Percentiles rank a stretch among this genome's conserved stretches.
phyloP scores from a whole-genome alignment of 2,797 vertebrate species.

The Parambassis ranga region DNA sequence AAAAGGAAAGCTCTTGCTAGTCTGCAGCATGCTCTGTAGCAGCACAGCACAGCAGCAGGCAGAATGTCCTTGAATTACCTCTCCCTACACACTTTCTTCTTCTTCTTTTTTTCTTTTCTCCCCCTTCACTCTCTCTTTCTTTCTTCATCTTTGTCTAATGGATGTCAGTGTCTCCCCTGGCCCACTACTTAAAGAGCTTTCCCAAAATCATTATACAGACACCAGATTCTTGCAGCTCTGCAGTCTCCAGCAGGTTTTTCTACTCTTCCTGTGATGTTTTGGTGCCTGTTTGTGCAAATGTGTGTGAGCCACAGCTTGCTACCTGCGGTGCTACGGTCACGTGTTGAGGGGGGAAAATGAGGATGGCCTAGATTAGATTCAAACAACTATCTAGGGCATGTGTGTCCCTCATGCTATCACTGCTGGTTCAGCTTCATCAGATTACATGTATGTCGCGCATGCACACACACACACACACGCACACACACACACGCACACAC shows the following conservation, averaged over 20 bases:
- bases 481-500: background rate
- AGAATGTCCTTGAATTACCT: conserved; percentile 80
- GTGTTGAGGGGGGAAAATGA: conserved; percentile 64
- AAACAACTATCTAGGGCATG: conserved; percentile 75
- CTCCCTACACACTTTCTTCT: conserved; percentile 49
- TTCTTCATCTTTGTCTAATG: conserved; percentile 21
- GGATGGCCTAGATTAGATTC: conserved; percentile 79
- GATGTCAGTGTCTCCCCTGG: conserved; percentile 53
- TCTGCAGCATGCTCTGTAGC: conserved; percentile 75
- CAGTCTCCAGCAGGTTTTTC: conserved; percentile 32
- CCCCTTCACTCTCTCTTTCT: conserved; percentile 5
- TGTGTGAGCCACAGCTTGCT: conserved; percentile 41
- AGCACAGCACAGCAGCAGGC: conserved; percentile 69
- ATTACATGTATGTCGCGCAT: conserved; percentile 43
- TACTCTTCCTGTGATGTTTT: conserved; percentile 26
- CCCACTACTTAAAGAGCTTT: conserved; percentile 50
- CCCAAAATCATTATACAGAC: conserved; percentile 41
- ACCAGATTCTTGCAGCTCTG: conserved; percentile 37
- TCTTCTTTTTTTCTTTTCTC: conserved; percentile 9
- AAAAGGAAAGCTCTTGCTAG: conserved; percentile 74
- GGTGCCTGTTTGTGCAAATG: conserved; percentile 9
- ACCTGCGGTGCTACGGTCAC: conserved; percentile 71
- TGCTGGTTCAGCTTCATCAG: conserved; percentile 56
- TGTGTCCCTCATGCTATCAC: conserved; percentile 65
- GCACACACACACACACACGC: background rate